A percentile compares a stretch with the other conserved stretches of the same genome.
phyloP scores from a whole-genome alignment of 2,888 invertebrate species.

The Galeopsomyia nigrocyanea region DNA sequence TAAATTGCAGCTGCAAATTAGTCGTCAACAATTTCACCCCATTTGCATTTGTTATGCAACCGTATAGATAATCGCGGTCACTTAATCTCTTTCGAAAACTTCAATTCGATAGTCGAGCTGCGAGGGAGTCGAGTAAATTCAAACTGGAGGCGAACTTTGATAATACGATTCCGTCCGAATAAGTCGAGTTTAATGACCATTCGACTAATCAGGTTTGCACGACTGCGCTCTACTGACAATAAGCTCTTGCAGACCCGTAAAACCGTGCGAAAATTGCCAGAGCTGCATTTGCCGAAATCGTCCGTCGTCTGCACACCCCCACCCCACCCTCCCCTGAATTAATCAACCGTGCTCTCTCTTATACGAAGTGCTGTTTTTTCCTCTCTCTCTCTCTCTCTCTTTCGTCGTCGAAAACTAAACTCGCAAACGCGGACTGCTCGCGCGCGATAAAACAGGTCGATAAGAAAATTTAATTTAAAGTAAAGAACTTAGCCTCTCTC shows the following conservation, averaged over 20 bases:
- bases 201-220: slow-evolving; percentile 47
- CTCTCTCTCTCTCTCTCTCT: slow-evolving; percentile 20
- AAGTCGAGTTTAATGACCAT: slow-evolving; percentile 49
- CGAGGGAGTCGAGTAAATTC: slow-evolving; percentile 27
- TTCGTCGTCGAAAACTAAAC: slow-evolving; percentile 1
- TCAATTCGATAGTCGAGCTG: slow-evolving; percentile 26
- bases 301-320: background rate
- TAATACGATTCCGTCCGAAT: slow-evolving; percentile 42
- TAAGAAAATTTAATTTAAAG: no score
- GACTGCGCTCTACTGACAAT: no score
- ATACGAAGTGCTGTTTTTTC: no score
- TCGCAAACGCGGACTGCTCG: no score
- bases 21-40: background rate
- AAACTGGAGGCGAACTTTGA: slow-evolving; percentile 40
- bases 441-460: no score
- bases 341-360: no score
- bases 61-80: background rate
- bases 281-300: no score
- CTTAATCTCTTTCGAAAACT: slow-evolving; percentile 6
- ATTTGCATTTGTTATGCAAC: no score
- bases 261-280: no score
- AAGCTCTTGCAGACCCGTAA: no score
- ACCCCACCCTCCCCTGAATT: no score
- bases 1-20: background rate
- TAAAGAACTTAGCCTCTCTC: no score